Evolutionary conservation across 1,140 invertebrate species (phyloP).

Genomic region (Thalassaphorura encarpata): DNA sequence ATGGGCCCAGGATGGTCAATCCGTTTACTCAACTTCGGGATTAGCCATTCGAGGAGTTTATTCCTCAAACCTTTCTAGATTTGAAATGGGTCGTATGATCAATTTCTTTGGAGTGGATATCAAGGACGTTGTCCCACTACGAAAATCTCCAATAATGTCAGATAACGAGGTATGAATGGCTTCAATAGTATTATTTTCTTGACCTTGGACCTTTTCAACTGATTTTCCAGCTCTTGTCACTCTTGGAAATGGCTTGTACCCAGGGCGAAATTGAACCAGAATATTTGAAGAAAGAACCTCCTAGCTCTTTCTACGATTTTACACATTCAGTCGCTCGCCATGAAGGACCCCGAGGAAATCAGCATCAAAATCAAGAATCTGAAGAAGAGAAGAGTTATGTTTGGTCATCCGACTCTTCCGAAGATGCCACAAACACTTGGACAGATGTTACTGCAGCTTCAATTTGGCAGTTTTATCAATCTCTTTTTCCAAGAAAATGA

Average conservation of each 20-base stretch:
- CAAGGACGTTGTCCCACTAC: background rate
- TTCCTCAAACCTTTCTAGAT: background rate
- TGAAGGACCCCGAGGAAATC: too few relatives aligned
- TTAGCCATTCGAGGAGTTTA: background rate
- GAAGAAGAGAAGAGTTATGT: too few relatives aligned
- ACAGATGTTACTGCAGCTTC: background rate
- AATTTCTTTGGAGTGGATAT: background rate
- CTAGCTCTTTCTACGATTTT: background rate
- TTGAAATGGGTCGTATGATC: background rate
- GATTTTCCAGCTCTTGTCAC: background rate
- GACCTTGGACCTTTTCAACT: background rate
- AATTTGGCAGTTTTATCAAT: background rate
- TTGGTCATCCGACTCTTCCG: too few relatives aligned
- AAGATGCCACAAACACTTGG: too few relatives aligned
- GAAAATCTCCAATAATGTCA: background rate
- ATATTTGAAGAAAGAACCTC: too few relatives aligned
- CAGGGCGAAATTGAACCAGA: background rate
- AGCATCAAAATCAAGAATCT: too few relatives aligned
- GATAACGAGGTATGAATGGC: background rate
- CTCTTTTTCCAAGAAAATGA: too few relatives aligned
- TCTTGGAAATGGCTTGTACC: background rate
- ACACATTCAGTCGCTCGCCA: background rate
- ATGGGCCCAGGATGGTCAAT: background rate
- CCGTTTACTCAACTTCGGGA: background rate
- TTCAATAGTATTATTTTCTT: background rate